Conservation (phyloP, 2,113 vertebrate species). For the Lipotes vexillifer region DNA sequence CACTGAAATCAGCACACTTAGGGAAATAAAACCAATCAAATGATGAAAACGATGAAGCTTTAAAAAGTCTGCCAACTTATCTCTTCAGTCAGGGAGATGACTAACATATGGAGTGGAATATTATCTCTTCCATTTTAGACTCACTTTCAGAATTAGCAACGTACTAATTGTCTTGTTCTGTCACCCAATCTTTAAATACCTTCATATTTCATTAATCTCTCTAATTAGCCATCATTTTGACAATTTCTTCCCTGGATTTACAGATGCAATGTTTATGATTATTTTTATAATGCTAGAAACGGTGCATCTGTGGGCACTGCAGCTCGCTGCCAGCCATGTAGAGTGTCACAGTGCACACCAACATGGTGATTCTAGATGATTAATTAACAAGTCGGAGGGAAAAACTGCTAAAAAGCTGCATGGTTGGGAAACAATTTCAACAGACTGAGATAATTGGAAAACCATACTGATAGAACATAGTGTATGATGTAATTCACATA, state of each 20-base stretch:
- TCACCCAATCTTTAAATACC: constrained; percentile 59
- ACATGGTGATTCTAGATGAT: not conserved
- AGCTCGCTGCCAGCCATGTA: not conserved
- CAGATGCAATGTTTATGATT: not conserved
- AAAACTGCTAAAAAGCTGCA: not conserved
- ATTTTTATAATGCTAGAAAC: not conserved
- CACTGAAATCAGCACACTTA: not conserved
- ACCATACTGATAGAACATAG: not conserved
- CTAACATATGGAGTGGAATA: constrained; percentile 44
- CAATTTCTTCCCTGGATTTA: constrained; percentile 3
- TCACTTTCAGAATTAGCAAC: constrained; percentile 69
- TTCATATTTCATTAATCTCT: constrained; percentile 65
- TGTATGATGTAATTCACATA: not conserved
- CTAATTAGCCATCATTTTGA: constrained; percentile 66
- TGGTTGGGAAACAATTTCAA: not conserved
- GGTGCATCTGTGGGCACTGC: not conserved
- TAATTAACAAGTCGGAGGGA: not conserved
- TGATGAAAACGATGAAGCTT: not conserved
- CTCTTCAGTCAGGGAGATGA: constrained; percentile 49
- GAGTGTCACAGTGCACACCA: rapidly evolving
- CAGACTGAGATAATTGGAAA: not conserved
- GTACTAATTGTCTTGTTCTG: constrained; percentile 40
- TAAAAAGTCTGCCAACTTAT: constrained; percentile 39
- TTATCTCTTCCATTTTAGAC: constrained; percentile 55
- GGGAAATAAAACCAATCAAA: not conserved